phyloP scores from a whole-genome alignment of 2,113 vertebrate genomes.

The Antigone vipio region DNA sequence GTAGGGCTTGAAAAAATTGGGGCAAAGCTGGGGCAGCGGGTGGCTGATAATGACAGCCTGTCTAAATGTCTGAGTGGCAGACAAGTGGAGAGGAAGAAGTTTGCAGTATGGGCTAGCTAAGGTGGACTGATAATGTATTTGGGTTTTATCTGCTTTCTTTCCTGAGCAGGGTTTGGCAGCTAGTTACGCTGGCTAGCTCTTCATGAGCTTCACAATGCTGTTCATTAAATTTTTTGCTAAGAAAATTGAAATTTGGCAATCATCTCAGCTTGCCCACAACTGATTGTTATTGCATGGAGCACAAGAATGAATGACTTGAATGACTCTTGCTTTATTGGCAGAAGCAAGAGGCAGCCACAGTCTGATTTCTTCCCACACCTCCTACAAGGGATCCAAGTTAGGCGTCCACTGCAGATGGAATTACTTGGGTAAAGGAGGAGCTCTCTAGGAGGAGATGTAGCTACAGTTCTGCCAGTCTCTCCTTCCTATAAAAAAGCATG shows the following conservation, averaged over 20 bases:
- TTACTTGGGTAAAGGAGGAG: background rate
- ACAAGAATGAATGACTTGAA: background rate
- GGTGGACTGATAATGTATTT: background rate
- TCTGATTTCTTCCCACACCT: background rate
- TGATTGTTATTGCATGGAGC: background rate
- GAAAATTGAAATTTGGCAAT: background rate
- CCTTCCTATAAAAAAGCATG: background rate
- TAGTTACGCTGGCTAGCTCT: background rate
- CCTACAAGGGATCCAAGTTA: background rate
- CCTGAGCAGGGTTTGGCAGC: background rate
- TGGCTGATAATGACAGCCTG: slow-evolving; percentile 69
- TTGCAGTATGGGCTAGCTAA: background rate
- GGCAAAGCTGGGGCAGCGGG: slow-evolving; percentile 57
- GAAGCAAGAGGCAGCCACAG: background rate
- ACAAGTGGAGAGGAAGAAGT: slow-evolving; percentile 29
- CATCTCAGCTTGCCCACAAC: background rate
- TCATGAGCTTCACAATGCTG: background rate
- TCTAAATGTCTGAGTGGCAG: slow-evolving; percentile 61
- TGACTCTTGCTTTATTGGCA: background rate
- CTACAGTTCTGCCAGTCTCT: background rate
- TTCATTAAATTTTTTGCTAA: background rate
- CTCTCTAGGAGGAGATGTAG: background rate
- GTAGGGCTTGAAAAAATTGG: slow-evolving; percentile 77
- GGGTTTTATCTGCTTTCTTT: background rate
- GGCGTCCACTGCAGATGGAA: background rate